Conservation (phyloP, 37 sponge, comb jelly and placozoan species). For the Halichondria panicea region DNA sequence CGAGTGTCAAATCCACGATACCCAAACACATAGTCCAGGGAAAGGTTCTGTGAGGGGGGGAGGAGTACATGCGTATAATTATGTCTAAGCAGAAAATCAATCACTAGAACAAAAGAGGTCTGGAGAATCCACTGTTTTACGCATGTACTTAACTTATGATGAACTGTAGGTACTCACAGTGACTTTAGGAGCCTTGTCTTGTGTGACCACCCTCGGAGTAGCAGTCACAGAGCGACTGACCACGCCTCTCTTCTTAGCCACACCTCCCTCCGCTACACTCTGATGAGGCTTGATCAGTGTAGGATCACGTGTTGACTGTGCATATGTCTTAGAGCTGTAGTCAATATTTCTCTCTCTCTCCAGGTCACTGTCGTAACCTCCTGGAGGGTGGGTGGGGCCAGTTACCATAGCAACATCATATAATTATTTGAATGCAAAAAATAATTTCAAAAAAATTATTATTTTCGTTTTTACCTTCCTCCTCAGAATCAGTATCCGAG, state of each 20-base stretch:
- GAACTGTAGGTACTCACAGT: constrained; percentile 31
- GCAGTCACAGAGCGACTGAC: constrained; percentile 14
- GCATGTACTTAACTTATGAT: too few species aligned
- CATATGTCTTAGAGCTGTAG: constrained; percentile 87
- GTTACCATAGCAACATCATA: background rate
- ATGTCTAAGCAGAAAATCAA: too few species aligned
- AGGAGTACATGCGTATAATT: background rate
- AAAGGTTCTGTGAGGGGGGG: constrained; percentile 56
- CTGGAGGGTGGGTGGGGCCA: constrained; percentile 16
- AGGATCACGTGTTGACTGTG: constrained; percentile 71
- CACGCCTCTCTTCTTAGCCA: background rate
- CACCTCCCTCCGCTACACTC: constrained; percentile 2
- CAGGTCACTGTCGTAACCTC: constrained; percentile 96
- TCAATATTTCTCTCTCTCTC: constrained; percentile 91
- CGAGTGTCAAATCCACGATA: constrained; percentile 97
- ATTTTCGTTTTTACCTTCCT: constrained; percentile 78
- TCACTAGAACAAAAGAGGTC: too few species aligned
- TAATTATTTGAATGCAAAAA: background rate
- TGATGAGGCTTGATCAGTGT: background rate
- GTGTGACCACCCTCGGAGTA: constrained; percentile 25
- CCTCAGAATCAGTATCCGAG: constrained; percentile 88
- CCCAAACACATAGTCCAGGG: constrained; percentile 89
- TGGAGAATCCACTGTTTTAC: too few species aligned
- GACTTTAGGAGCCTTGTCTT: constrained; percentile 14
- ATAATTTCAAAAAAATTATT: too few species aligned